Percentiles rank a stretch among this genome's conserved stretches.
Evolutionary conservation across 2,888 invertebrate genomes (phyloP).

Genomic region (Coelogynopora nodosa): DNA sequence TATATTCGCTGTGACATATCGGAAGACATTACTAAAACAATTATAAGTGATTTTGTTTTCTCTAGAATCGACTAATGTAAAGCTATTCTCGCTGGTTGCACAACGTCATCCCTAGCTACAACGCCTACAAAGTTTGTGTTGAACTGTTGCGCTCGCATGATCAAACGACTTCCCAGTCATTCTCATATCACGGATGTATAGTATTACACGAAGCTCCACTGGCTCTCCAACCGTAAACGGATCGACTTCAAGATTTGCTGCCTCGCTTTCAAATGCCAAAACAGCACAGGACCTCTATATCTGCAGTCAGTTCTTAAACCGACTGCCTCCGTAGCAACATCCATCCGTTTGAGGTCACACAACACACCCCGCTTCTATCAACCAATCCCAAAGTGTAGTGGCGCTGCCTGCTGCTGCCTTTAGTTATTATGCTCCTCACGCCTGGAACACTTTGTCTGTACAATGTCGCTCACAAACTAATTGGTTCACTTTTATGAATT

Average conservation of each 20-base stretch:
- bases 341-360: neutral
- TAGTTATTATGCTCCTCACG: neutral
- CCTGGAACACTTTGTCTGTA: neutral
- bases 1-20: neutral
- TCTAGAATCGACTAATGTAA: slow-evolving; percentile 28
- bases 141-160: slow-evolving; percentile 2
- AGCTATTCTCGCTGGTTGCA: neutral
- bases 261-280: neutral
- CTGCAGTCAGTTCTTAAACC: slow-evolving; percentile 8
- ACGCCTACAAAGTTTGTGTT: neutral
- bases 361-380: neutral
- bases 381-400: neutral
- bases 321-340: neutral
- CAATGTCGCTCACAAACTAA: neutral
- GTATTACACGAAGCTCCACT: neutral
- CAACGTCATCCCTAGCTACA: neutral
- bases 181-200: slow-evolving; percentile 19
- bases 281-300: neutral
- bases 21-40: slow-evolving; percentile 4
- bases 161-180: slow-evolving; percentile 21
- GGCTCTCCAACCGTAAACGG: neutral
- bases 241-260: slow-evolving; percentile 8
- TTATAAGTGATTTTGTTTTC: neutral
- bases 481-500: neutral
- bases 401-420: slow-evolving; percentile 6